These are phyloP conservation scores for Pseudopleuronectes americanus DNA, from an alignment of 2,797 vertebrate genomes.

Conservation along the genomic window DNA sequence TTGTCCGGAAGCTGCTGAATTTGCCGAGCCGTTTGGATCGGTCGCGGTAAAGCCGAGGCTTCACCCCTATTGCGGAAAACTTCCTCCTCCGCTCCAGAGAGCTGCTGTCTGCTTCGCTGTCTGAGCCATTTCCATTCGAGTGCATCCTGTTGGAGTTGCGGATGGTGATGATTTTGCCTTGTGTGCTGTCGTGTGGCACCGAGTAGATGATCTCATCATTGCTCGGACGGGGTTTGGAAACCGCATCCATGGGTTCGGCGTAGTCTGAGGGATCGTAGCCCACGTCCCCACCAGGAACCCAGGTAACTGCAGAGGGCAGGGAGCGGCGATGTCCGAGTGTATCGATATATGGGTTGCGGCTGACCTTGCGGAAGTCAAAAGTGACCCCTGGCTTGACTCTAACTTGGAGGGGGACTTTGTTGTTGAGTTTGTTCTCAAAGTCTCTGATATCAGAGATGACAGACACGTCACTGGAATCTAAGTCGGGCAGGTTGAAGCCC, in stretches of 20 bases:
- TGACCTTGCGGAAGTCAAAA: slow-evolving; percentile 90
- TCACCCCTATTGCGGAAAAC: slow-evolving; percentile 87
- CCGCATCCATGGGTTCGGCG: slow-evolving; percentile 94
- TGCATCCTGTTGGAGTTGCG: slow-evolving; percentile 95
- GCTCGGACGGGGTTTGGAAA: slow-evolving; percentile 91
- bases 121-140: slow-evolving; percentile 94
- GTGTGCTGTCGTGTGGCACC: slow-evolving; percentile 97
- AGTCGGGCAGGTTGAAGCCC: slow-evolving; percentile 90
- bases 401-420: slow-evolving; percentile 91
- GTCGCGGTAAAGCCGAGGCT: slow-evolving; percentile 92
- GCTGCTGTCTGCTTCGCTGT: slow-evolving; percentile 96
- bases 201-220: slow-evolving; percentile 99
- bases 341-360: slow-evolving; percentile 88
- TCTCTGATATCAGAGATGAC: slow-evolving; percentile 88
- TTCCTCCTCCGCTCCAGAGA: slow-evolving; percentile 93
- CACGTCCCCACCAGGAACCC: slow-evolving; percentile 89
- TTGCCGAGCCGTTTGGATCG: slow-evolving; percentile 91
- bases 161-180: slow-evolving; percentile 98
- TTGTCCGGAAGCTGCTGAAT: slow-evolving; percentile 93
- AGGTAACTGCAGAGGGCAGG: slow-evolving; percentile 88
- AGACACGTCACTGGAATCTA: slow-evolving; percentile 90
- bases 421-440: slow-evolving; percentile 93
- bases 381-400: slow-evolving; percentile 92
- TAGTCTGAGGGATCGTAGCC: slow-evolving; percentile 97
- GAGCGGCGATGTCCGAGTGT: slow-evolving; percentile 90